Evolutionary conservation across 2,888 invertebrate species (phyloP).

Genomic region (Syrphus vitripennis): DNA sequence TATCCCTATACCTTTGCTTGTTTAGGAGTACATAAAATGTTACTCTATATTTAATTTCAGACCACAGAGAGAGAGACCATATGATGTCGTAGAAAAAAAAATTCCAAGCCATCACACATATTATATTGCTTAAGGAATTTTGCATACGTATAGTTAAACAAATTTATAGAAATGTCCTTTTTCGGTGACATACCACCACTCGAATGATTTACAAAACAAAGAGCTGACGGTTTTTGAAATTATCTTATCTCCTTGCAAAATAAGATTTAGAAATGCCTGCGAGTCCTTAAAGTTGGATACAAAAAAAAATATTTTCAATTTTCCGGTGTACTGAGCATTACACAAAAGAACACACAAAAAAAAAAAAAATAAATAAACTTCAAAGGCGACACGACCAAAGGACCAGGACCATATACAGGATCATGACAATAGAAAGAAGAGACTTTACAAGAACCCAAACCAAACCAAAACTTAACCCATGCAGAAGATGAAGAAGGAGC

Average conservation of each 20-base stretch:
- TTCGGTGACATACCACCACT: slow-evolving; percentile 13
- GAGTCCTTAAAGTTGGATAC: slow-evolving; percentile 40
- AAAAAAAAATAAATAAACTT: neutral
- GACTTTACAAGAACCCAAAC: neutral
- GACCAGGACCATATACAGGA: neutral
- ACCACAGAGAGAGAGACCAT: neutral
- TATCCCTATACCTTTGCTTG: neutral
- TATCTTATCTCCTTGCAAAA: slow-evolving; percentile 48
- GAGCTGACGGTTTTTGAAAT: slow-evolving; percentile 53
- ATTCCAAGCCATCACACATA: slow-evolving; percentile 1
- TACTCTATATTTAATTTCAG: slow-evolving; percentile 7
- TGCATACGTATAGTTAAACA: slow-evolving; percentile 20
- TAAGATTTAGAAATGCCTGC: slow-evolving; percentile 38
- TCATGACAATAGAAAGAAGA: neutral
- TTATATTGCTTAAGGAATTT: slow-evolving; percentile 37
- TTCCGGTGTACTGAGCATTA: slow-evolving; percentile 58
- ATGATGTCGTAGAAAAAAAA: neutral
- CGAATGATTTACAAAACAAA: slow-evolving; percentile 44
- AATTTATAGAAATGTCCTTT: neutral
- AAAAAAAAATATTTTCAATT: slow-evolving; percentile 69
- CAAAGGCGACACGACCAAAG: neutral
- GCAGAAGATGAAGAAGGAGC: neutral
- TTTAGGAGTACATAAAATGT: slow-evolving; percentile 30
- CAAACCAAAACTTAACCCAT: neutral
- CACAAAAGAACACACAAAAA: neutral